Conservation (phyloP, 1,140 invertebrate genomes). For the Drosophila albomicans region DNA sequence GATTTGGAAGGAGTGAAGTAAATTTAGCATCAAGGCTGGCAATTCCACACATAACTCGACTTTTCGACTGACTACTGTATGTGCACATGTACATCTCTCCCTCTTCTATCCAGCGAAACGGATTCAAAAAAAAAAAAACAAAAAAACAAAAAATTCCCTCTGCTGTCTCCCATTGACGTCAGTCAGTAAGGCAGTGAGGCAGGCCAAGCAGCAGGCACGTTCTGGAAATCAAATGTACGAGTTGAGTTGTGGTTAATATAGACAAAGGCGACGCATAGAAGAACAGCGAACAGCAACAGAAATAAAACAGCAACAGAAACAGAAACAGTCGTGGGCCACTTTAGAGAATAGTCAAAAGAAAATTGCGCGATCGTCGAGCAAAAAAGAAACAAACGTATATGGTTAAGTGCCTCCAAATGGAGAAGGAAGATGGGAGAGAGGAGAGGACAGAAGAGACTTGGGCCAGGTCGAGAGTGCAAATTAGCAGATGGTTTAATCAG, state of each 20-base stretch:
- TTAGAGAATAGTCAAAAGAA: constrained; percentile 43
- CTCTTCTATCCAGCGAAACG: constrained; percentile 7
- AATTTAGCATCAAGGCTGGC: constrained; percentile 36
- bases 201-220: constrained; percentile 57
- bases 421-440: constrained; percentile 6
- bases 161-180: constrained; percentile 64
- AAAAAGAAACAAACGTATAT: constrained; percentile 16
- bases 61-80: constrained; percentile 5
- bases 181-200: constrained; percentile 62
- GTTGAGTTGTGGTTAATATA: constrained; percentile 29
- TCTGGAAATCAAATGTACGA: constrained; percentile 71
- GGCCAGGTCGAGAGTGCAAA: constrained; percentile 70
- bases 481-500: constrained; percentile 57
- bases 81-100: constrained; percentile 23
- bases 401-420: constrained; percentile 20
- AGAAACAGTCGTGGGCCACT: constrained; percentile 32
- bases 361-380: constrained; percentile 31
- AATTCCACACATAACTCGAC: constrained; percentile 38
- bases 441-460: constrained; percentile 29
- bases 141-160: constrained; percentile 9
- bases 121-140: background rate
- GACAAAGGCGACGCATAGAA: constrained; percentile 41
- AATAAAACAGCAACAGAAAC: background rate
- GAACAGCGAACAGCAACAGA: constrained; percentile 8
- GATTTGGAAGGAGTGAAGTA: background rate